Evolutionary conservation across 2,113 vertebrate genomes (phyloP).

Genomic region (Toxotes chatareus): DNA sequence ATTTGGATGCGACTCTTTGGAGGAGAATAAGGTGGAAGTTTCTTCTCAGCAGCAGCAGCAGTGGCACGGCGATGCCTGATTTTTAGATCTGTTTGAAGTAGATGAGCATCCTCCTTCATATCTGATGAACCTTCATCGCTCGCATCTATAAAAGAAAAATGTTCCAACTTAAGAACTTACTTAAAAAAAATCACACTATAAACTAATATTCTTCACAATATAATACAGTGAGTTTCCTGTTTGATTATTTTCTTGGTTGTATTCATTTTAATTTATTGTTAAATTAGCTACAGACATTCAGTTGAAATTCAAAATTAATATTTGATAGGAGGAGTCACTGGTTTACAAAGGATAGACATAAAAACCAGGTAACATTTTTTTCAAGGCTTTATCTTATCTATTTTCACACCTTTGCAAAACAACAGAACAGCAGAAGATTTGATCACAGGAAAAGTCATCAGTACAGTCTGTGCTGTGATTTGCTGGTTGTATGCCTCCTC

Average conservation of each 20-base stretch:
- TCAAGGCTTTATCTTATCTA: background rate
- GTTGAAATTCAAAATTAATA: background rate
- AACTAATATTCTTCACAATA: background rate
- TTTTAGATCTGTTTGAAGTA: slow-evolving; percentile 2
- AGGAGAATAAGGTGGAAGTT: background rate
- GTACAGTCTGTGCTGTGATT: background rate
- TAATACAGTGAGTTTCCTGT: too few relatives aligned
- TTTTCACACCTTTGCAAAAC: background rate
- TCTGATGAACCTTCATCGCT: slow-evolving; percentile 35
- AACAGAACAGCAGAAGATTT: background rate
- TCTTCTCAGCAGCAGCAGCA: slow-evolving; percentile 25
- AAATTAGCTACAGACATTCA: background rate
- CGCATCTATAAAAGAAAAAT: slow-evolving; percentile 38
- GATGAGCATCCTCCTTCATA: slow-evolving; percentile 24
- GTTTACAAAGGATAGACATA: background rate
- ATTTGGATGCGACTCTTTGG: background rate
- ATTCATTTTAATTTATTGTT: background rate
- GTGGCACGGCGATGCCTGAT: slow-evolving; percentile 42
- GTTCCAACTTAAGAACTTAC: background rate
- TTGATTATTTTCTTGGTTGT: background rate
- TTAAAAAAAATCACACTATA: background rate
- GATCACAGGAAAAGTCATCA: background rate
- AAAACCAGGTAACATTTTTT: background rate
- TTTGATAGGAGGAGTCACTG: background rate
- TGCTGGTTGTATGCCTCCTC: background rate